Conservation (phyloP, 2,113 vertebrate genomes). For the Clarias gariepinus region DNA sequence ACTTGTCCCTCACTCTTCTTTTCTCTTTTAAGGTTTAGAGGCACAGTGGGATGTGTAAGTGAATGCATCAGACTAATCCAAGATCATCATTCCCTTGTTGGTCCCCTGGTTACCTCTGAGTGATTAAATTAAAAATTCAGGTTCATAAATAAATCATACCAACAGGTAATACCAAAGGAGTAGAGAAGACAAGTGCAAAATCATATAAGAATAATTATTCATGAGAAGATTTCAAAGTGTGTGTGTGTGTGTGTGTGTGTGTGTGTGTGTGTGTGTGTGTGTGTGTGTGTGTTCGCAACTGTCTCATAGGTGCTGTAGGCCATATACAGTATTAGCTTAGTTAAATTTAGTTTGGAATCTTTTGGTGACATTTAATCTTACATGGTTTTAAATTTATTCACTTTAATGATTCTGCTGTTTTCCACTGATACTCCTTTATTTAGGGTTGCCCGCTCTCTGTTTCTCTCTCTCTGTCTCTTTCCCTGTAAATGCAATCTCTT, state of each 20-base stretch:
- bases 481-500: not conserved
- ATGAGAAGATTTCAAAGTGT: conserved; percentile 5
- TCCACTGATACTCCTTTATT: not conserved
- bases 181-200: not conserved
- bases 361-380: not conserved
- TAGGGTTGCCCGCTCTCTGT: not conserved
- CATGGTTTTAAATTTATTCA: not conserved
- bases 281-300: not conserved
- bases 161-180: not conserved
- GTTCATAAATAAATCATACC: conserved; percentile 10
- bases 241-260: not conserved
- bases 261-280: conserved; percentile 8
- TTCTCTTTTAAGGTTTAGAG: not conserved
- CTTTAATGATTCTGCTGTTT: conserved; percentile 6
- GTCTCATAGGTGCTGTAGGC: not conserved
- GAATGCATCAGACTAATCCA: conserved; percentile 4
- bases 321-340: not conserved
- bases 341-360: not conserved
- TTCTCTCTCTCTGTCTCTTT: not conserved
- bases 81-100: conserved; percentile 5
- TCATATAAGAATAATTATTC: not conserved
- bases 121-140: conserved; percentile 12
- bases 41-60: not conserved
- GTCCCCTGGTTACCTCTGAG: not conserved
- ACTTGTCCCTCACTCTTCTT: not conserved